Evolutionary conservation across 2,113 vertebrate genomes (phyloP).

Genomic region (Proteles cristata): DNA sequence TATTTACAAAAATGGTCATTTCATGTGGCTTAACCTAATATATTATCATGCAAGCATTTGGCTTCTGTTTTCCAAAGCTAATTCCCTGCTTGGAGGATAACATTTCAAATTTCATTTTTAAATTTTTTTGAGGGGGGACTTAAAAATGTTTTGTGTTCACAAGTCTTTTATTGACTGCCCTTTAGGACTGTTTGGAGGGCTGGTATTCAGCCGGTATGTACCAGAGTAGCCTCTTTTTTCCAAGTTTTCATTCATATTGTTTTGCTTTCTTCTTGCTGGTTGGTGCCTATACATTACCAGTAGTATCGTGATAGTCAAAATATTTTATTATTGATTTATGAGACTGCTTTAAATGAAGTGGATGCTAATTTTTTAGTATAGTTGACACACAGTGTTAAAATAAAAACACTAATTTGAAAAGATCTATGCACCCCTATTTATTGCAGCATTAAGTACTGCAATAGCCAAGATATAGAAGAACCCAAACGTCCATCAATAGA

Average conservation of each 20-base stretch:
- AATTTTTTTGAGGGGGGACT: background rate
- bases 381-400: background rate
- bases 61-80: background rate
- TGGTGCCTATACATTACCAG: background rate
- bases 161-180: background rate
- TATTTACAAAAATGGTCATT: background rate
- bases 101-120: background rate
- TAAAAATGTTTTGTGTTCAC: background rate
- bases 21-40: background rate
- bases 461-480: background rate
- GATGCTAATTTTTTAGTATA: background rate
- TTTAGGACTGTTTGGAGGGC: background rate
- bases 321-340: background rate
- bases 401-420: background rate
- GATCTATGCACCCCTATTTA: background rate
- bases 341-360: background rate
- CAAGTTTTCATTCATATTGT: background rate
- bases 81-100: background rate
- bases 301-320: background rate
- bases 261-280: background rate
- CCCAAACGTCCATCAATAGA: background rate
- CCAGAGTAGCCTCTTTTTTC: no score
- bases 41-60: background rate
- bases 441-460: background rate
- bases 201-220: background rate